phyloP scores from a whole-genome alignment of 2,888 invertebrate genomes.

The Sepioteuthis lessoniana region DNA sequence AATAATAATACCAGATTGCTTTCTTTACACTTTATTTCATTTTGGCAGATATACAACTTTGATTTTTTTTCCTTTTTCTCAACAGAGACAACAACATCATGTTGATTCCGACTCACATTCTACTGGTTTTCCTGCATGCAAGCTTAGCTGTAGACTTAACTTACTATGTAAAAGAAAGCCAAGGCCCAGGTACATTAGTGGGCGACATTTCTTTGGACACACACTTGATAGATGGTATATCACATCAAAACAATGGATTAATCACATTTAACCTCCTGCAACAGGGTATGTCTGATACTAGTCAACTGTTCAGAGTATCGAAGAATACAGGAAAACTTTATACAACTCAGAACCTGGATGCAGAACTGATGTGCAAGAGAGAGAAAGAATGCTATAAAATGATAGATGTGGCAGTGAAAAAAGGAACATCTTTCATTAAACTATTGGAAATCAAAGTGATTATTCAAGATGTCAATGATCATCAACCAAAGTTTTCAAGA shows the following conservation, averaged over 20 bases:
- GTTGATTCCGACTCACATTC: not conserved
- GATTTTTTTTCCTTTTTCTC: not conserved
- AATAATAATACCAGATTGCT: not conserved
- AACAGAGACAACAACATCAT: not conserved
- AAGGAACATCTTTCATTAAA: not conserved
- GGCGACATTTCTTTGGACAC: not conserved
- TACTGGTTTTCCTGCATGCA: not conserved
- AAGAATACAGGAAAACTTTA: conserved; percentile 23
- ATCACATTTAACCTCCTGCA: not conserved
- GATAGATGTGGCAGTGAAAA: conserved; percentile 21
- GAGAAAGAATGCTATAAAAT: not conserved
- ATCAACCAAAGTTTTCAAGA: not conserved
- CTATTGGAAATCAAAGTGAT: conserved; percentile 20
- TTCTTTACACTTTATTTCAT: not conserved
- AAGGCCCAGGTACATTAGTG: not conserved
- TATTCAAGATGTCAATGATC: not conserved
- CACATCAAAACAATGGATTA: not conserved
- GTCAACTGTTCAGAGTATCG: not conserved
- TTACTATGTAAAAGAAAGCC: not conserved
- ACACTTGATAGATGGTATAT: not conserved
- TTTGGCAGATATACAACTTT: not conserved
- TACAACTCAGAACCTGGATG: not conserved
- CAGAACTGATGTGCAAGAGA: not conserved
- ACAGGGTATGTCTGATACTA: not conserved
- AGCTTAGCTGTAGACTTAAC: not conserved